Evolutionary conservation across 1,140 invertebrate genomes (phyloP), one percentile per base, ranked within the genome.

Genomic region (Trachymyrmex cornetzi): DNA sequence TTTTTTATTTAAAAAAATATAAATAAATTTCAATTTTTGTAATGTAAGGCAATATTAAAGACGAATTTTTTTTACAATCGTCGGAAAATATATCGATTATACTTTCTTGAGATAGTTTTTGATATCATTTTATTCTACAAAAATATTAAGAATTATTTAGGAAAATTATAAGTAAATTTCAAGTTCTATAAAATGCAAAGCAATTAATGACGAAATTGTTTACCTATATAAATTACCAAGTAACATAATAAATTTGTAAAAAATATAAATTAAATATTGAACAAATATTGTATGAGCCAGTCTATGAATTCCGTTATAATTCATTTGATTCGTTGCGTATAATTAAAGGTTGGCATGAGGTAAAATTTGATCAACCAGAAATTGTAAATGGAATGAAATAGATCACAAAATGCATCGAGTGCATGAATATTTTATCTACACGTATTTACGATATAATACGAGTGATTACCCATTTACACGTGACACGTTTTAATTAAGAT

Each of bases 401-500:
- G n/a, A 74, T 69, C 34, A 61, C 55, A 44, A 61, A 82, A 84
- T 63, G 67, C n/a, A 74, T 11, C 38, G 55, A 72, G 53, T 14
- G 19, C 38, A 27, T 61, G 80, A 74, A 84, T 84, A 74, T 61
- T 84, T 84, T 74, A 61, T 48, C 69, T 61, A 30, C 38, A 34
- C 30, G 11, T 75, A 75, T 63, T 63, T 67, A 34, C n/a, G 53
- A 63, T 75, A 50, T 84, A 75, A 75, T 84, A 75, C 38, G 69
- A 71, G 14, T 75, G 69, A 84, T 84, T 84, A 75, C 27, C 24
- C 55, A 75, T 84, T 75, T 64, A 75, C n/a, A 75, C 14, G 34
- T 48, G 55, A 81, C 79, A 59, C 22, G 80, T 84, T 84, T 84
- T 84, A 84, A 84, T 84, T 84, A 84, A 84, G 69, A 55, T 75